phyloP scores from a whole-genome alignment of 2,797 vertebrate genomes.

The Hapalemur alaotrensis region DNA sequence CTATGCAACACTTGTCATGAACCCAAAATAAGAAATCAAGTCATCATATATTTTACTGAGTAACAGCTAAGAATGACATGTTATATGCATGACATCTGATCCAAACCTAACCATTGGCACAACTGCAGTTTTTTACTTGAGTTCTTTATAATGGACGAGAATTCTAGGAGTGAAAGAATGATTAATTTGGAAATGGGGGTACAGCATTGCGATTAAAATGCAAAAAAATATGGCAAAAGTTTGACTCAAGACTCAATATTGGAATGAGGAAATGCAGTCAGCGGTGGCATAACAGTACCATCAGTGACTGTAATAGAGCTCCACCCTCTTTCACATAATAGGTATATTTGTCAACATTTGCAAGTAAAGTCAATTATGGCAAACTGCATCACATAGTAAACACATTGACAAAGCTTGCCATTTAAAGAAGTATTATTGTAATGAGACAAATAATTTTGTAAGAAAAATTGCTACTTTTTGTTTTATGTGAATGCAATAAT shows the following conservation, averaged over 20 bases:
- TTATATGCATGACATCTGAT: neutral
- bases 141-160: neutral
- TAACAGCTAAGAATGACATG: neutral
- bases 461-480: neutral
- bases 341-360: neutral
- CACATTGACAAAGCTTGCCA: neutral
- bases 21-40: neutral
- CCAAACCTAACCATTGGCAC: neutral
- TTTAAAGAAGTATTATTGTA: neutral
- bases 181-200: neutral
- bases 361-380: neutral
- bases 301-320: neutral
- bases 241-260: neutral
- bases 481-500: neutral
- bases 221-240: neutral
- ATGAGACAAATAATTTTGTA: neutral
- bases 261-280: neutral
- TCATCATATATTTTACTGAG: neutral
- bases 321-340: neutral
- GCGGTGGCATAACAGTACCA: neutral
- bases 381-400: neutral
- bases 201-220: neutral
- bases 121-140: conserved; percentile 2
- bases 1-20: neutral
- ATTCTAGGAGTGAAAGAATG: neutral